Conservation (phyloP, 2,888 invertebrate genomes). For the Callinectes sapidus region DNA sequence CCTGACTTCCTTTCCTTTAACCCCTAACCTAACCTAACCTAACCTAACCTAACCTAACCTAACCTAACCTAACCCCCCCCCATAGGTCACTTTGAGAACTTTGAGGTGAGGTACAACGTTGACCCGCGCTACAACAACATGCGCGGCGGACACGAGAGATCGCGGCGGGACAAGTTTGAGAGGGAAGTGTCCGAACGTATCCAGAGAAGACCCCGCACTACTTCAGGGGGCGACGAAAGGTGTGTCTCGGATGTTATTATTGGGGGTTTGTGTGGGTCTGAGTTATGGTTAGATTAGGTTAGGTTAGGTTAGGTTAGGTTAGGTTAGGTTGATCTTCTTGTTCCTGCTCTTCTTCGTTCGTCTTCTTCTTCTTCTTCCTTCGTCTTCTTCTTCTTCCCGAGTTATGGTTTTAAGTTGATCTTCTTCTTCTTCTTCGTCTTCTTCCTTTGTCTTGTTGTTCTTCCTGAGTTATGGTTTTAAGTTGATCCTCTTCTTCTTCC, state of each 20-base stretch:
- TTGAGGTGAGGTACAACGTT: slow-evolving; percentile 71
- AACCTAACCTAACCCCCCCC: neutral
- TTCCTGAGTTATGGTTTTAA: too few relatives aligned
- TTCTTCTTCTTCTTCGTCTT: too few relatives aligned
- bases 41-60: neutral
- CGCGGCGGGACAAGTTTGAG: slow-evolving; percentile 66
- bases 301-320: too few relatives aligned
- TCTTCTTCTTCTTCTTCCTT: too few relatives aligned
- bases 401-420: too few relatives aligned
- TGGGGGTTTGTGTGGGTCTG: neutral
- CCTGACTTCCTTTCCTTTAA: neutral
- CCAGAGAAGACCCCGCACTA: slow-evolving; percentile 52
- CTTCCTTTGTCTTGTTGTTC: too few relatives aligned
- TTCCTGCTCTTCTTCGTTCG: too few relatives aligned
- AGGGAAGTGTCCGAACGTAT: slow-evolving; percentile 66
- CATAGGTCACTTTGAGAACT: slow-evolving; percentile 72
- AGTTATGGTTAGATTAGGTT: too few relatives aligned
- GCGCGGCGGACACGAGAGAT: slow-evolving; percentile 59
- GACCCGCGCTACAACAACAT: slow-evolving; percentile 57
- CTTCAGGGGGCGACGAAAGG: slow-evolving; percentile 41
- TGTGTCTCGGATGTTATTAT: too few relatives aligned
- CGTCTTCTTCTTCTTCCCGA: too few relatives aligned
- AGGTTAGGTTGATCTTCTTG: too few relatives aligned
- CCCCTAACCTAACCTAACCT: neutral
- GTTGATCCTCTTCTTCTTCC: too few relatives aligned